Percentiles rank a stretch among this genome's conserved stretches.
Evolutionary conservation across 2,888 invertebrate genomes (phyloP).

Genomic region (Leptopterna dolabrata): DNA sequence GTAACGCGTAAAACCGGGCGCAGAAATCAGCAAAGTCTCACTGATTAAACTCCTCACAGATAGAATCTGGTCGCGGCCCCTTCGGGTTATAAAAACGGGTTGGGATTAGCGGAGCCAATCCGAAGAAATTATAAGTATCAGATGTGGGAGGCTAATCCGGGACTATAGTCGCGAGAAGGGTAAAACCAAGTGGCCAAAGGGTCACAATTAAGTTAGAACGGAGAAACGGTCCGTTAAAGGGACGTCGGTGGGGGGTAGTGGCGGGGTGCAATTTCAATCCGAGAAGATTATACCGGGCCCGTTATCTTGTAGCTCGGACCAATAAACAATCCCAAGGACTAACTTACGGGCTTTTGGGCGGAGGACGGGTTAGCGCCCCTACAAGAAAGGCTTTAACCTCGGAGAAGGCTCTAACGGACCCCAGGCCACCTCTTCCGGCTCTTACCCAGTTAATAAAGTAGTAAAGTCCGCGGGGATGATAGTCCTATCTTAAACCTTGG

Average conservation of each 20-base stretch:
- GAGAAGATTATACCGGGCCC: slow-evolving; percentile 30
- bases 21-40: too few relatives aligned
- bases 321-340: slow-evolving; percentile 41
- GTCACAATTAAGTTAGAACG: slow-evolving; percentile 38
- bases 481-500: neutral
- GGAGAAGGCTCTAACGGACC: neutral
- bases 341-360: slow-evolving; percentile 4
- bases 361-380: neutral
- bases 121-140: slow-evolving; percentile 39
- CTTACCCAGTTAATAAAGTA: slow-evolving; percentile 37
- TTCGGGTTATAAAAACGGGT: neutral
- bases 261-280: slow-evolving; percentile 37
- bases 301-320: slow-evolving; percentile 35
- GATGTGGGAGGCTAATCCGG: slow-evolving; percentile 27
- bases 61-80: neutral
- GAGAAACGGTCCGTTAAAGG: neutral
- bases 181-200: neutral
- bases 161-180: slow-evolving; percentile 7
- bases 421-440: neutral
- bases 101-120: neutral
- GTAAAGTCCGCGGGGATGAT: neutral
- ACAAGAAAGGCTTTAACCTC: slow-evolving; percentile 19
- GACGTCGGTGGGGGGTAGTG: neutral
- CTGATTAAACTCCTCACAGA: neutral
- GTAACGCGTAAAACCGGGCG: too few relatives aligned